phyloP scores from a whole-genome alignment of 2,113 vertebrate species.

The Phocoena sinus region DNA sequence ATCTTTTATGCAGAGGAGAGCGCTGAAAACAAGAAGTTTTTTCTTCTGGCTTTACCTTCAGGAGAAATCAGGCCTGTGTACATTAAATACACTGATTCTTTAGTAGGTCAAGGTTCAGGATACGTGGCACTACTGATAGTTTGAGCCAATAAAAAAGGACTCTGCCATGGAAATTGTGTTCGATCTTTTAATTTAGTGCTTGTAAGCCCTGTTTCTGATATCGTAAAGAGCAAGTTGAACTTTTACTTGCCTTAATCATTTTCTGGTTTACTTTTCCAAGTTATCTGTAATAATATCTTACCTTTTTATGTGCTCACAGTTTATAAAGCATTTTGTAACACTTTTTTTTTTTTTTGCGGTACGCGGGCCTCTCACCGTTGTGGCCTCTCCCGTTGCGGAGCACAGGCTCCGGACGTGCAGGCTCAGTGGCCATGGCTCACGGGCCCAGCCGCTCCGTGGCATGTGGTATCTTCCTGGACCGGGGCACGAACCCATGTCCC shows the following conservation, averaged over 20 bases:
- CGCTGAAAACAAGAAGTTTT: background rate
- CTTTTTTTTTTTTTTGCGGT: background rate
- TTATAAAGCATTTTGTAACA: constrained; percentile 13
- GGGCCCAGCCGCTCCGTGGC: too few species aligned
- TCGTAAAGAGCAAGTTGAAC: constrained; percentile 20
- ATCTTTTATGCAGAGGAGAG: background rate
- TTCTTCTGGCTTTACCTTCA: constrained; percentile 13
- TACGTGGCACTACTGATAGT: constrained; percentile 39
- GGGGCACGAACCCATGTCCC: too few species aligned
- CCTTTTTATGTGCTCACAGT: background rate
- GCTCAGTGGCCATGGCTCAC: too few species aligned
- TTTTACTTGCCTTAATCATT: constrained; percentile 20
- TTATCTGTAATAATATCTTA: background rate
- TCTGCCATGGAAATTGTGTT: constrained; percentile 50
- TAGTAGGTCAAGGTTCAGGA: constrained; percentile 62
- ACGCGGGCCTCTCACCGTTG: too few species aligned
- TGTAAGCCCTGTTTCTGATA: constrained; percentile 1
- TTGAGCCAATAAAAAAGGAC: constrained; percentile 46
- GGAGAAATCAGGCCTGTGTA: background rate
- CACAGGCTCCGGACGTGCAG: too few species aligned
- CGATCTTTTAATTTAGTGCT: constrained; percentile 21
- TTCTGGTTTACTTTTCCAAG: background rate
- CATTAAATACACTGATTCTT: constrained; percentile 6
- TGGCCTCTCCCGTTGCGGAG: too few species aligned
- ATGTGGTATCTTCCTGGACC: too few species aligned